phyloP scores from a whole-genome alignment of 2,113 vertebrate species.

The Onychostoma macrolepis region DNA sequence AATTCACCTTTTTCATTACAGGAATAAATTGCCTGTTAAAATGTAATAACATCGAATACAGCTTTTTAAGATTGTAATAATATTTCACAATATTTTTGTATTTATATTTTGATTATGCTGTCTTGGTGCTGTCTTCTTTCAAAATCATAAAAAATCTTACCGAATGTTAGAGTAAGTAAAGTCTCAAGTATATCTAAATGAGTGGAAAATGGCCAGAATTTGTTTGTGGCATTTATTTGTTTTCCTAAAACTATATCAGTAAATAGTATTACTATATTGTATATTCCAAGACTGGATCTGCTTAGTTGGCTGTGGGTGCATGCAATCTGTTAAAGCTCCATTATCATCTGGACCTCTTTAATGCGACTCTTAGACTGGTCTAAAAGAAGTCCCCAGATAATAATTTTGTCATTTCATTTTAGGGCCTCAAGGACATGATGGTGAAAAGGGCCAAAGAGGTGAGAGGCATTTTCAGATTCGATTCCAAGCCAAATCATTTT shows the following conservation, averaged over 20 bases:
- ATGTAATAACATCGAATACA: too few relatives aligned
- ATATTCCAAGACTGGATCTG: background rate
- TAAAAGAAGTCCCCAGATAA: background rate
- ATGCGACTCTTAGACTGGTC: background rate
- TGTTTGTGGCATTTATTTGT: background rate
- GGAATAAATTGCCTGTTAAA: too few relatives aligned
- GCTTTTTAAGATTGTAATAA: too few relatives aligned
- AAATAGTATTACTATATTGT: background rate
- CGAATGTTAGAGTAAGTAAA: background rate
- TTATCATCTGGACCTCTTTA: background rate
- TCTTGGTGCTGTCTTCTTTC: too few relatives aligned
- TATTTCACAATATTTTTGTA: too few relatives aligned
- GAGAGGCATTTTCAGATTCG: conserved; percentile 43
- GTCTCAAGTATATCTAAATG: background rate
- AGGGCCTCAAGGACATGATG: conserved; percentile 86
- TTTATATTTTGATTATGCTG: too few relatives aligned
- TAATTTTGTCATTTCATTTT: conserved; percentile 46
- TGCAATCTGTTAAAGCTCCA: background rate
- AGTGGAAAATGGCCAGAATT: background rate
- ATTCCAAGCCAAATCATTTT: background rate
- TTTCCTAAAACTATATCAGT: background rate
- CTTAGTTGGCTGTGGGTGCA: background rate
- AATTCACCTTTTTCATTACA: background rate
- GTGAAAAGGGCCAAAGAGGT: conserved; percentile 88
- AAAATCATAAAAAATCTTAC: background rate